Evolutionary conservation across 2,113 vertebrate species (phyloP), one percentile per base, ranked within the genome.

Genomic region (Corydoras sp.): DNA sequence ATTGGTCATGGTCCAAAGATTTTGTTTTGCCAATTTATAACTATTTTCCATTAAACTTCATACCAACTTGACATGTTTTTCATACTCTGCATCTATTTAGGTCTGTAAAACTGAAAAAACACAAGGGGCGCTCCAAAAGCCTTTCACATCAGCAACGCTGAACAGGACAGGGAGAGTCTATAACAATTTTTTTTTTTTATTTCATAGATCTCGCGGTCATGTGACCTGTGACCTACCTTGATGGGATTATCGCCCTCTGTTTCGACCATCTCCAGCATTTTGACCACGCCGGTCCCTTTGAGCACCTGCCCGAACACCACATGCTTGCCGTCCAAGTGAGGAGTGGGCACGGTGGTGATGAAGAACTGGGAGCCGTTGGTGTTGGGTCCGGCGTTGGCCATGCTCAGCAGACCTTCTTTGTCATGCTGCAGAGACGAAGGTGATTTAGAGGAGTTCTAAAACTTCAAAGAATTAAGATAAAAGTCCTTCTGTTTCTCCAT

Each of bases 281-380:
- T 97, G 56, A 93, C 85, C 48, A 98, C 79, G 13, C 94, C 95
- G 84, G 94, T 88, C 66, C 97, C 96, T 85, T 94, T 95, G 58
- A 98, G 78, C 66, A 98, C 89, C 77, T 95, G 94, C 49, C 97
- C 97, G 58, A 98, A 98, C 15, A 99, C 91, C 49, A 98, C 95
- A 0, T 99, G 96, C 63, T 98, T 98, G 49, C 84, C 91, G 35
- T 98, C 96, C 78, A 98, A 79, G 77, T 99, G 97, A 5, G 94
- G 87, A 12, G 96, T 96, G 31, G 94, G 90, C 58, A 96, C 93
- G 0, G 93, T 97, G 48, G 93, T 98, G 84, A 98, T 94, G 56
- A 99, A 98, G 84, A 99, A 98, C 85, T 99, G 97, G 2, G 97
- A 99, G 56, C 96, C 97, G 1, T 99, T 98, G 63, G 97, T 99